Base-by-base conservation (phyloP, 2,797 vertebrate genomes). In the Tachyglossus aculeatus region DNA sequence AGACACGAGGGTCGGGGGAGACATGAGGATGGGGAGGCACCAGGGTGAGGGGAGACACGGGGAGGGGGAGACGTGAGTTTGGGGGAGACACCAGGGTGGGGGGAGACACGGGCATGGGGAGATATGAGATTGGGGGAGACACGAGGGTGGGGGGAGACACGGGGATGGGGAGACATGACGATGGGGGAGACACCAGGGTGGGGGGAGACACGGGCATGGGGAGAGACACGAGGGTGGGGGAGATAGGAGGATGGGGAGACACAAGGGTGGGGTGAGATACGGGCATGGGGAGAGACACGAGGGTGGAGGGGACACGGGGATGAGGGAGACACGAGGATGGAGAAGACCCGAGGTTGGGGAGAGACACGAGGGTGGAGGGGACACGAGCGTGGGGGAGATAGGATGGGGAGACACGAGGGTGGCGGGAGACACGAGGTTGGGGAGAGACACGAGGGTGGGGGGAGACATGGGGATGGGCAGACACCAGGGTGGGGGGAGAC, bases 111-210 rank as follows among this genome's bases (percentile, higher is more conserved):
- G 7, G 21, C 7, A 22, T 14, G 5, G 43, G 13, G 37, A 5
- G 43, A 12, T 7, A 12, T 12, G 21, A 15, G 22, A 3, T 15
- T 15, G 22, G 43, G 7, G 2, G 21, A 8, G 6, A 15, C 21
- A 6, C 8, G 6, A 4, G 8, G 43, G n/a, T n/a, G n/a, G n/a
- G n/a, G n/a, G n/a, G n/a, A n/a, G n/a, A n/a, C n/a, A n/a, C n/a
- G n/a, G n/a, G n/a, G n/a, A n/a, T n/a, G n/a, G n/a, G n/a, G n/a
- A n/a, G 33, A n/a, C 15, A 25, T 7, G 33, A 47, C 32, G 59
- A 53, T 37, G 15, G 41, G 24, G 14, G 31, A 32, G n/a, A n/a
- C n/a, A n/a, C n/a, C 94, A 95, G 83, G 29, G 29, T 11, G n/a
- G n/a, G n/a, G n/a, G n/a, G n/a, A n/a, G n/a, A n/a, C n/a, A n/a